Evolutionary conservation across 2,797 vertebrate species (phyloP).

Genomic region (Gymnothorax reevesii): DNA sequence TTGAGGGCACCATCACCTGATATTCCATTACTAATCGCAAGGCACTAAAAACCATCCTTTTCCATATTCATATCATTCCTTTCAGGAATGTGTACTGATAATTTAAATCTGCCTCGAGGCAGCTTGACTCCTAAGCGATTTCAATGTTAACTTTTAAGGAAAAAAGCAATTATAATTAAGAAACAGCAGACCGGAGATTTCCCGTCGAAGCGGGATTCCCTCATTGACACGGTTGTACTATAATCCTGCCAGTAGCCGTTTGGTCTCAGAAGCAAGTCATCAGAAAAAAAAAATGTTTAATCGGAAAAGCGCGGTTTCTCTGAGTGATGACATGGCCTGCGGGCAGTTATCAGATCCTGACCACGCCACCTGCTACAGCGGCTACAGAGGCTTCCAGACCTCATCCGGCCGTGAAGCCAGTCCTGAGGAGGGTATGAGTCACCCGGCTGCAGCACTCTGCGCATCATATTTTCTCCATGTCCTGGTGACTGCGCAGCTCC

Average conservation of each 20-base stretch:
- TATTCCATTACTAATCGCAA: not conserved
- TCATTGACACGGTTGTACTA: not conserved
- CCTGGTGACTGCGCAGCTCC: too few species aligned
- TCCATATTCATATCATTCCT: not conserved
- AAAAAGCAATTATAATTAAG: not conserved
- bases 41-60: not conserved
- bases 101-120: conserved; percentile 8
- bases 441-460: not conserved
- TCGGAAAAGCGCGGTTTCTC: too few species aligned
- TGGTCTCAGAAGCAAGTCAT: not conserved
- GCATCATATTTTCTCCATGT: too few species aligned
- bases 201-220: not conserved
- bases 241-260: not conserved
- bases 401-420: not conserved
- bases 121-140: conserved; percentile 11
- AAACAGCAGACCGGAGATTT: not conserved
- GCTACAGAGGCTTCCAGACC: not conserved
- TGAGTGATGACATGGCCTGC: not conserved
- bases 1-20: not conserved
- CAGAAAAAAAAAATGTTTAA: not conserved
- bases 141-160: not conserved
- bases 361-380: not conserved
- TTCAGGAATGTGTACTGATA: conserved; percentile 9
- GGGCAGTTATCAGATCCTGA: not conserved
- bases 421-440: not conserved